Evolutionary conservation across 2,797 vertebrate species (phyloP), one percentile per base, ranked within the genome.

Genomic region (Tenualosa thibaudeaui): DNA sequence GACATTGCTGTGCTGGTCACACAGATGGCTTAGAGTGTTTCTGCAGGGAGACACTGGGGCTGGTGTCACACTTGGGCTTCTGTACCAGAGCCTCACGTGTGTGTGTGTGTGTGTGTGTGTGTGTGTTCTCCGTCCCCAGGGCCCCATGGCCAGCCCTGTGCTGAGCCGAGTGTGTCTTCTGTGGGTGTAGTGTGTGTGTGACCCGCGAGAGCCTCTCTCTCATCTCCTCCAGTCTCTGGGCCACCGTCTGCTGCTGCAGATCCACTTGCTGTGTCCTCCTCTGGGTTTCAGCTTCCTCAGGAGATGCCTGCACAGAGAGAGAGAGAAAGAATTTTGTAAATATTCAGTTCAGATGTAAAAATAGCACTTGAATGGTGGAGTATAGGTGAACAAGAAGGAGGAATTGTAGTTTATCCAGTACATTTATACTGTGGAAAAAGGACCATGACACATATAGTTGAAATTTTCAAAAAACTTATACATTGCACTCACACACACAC

Each of bases 191-290:
- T 4, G 49, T 81, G 53, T 68, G 40, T 84, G 51, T 84, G 83
- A 92, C 87, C 81, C 81, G 60, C 85, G 86, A 90, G 85, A 95
- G 90, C 87, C 93, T 94, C 89, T 91, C 92, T 89, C 95, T 95
- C 88, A 95, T 90, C 86, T 96, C 94, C 82, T 91, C 90, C 85
- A 92, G 94, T 86, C 91, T 93, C 92, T 94, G 93, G n/a, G 91
- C 93, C 87, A 94, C 12, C 81, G 93, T 92, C 84, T 87, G 90
- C 87, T 95, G 95, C 92, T 91, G 92, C 40, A 94, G 90, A 86
- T 95, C 94, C 93, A 98, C 91, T 89, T 95, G 89, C 84, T 92
- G 85, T 81, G 91, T 90, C 90, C 90, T 92, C 68, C 92, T 91
- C 84, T 92, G 93, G 89, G 90, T 92, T 81, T 92, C 87, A 82